Base-by-base conservation (phyloP, 2,888 invertebrate species). In the Rhingia campestris region DNA sequence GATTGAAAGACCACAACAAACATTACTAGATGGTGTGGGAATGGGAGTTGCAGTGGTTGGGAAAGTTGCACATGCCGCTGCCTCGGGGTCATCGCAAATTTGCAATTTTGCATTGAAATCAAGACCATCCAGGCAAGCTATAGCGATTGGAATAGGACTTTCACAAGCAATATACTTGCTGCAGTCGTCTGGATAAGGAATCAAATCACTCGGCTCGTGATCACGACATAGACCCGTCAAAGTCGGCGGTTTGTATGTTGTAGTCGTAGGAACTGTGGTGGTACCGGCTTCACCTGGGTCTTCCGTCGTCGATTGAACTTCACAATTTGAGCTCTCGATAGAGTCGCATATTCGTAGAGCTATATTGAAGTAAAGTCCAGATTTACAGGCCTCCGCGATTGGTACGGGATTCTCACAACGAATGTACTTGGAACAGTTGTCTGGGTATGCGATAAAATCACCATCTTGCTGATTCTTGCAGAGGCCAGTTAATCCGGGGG, bases 341-440 rank as follows among this genome's bases (percentile, higher is more conserved):
- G 87, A 88, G 53, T 89, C 89, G 49, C 89, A 89, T 58, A 88
- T 88, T 4, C 87, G 81, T 4, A 88, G 56, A 14, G 74, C 32
- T 2, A 67, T 63, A 81, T 89, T 89, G 32, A 89, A 89, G 35
- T 88, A 86, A 2, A 88, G 82, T 0, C 87, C 88, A 4, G 85
- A 72, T 1, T 88, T 87, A 56, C 90, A 90, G 1, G 4, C 30
- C 4, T 86, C 53, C 5, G 87, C 84, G 39, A 75, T 61, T 9
- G 87, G 84, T 6, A 86, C 61, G 0, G 87, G 87, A 30, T 69
- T 74, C 9, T 74, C 53, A 12, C 88, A 88, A 0, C 75, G 54
- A 4, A 87, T 82, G 58, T 81, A 88, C 49, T 86, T 84, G 12
- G 41, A 63, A 53, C 82, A 86, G 41, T 81, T 86, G 22, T 45